These are phyloP conservation scores for Pagetopsis macropterus DNA, from an alignment of 2,797 vertebrate genomes.

Conservation along the genomic window DNA sequence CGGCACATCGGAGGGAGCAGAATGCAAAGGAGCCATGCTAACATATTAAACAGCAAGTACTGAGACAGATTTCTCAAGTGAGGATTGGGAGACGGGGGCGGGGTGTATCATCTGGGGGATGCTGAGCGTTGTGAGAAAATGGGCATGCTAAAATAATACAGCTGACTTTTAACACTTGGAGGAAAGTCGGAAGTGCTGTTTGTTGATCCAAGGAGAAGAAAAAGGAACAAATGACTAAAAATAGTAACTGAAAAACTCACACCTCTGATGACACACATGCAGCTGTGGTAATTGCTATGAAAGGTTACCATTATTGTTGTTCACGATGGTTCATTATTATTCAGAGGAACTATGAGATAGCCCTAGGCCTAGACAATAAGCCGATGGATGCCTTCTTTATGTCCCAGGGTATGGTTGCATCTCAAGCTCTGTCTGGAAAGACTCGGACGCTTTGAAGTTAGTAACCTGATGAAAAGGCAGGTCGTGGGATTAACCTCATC, in stretches of 20 bases:
- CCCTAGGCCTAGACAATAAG: conserved; percentile 47
- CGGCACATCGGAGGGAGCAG: conserved; percentile 66
- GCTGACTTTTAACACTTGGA: conserved; percentile 60
- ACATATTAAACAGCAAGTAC: conserved; percentile 63
- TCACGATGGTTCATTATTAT: conserved; percentile 20
- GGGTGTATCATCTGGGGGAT: conserved; percentile 58
- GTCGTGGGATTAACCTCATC: conserved; percentile 53
- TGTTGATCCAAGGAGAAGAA: conserved; percentile 66
- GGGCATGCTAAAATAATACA: conserved; percentile 62
- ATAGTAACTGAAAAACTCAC: conserved; percentile 48
- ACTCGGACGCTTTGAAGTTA: conserved; percentile 45
- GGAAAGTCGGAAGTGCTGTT: conserved; percentile 60
- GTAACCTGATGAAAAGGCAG: conserved; percentile 59
- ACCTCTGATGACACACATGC: conserved; percentile 43
- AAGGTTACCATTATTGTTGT: conserved; percentile 62
- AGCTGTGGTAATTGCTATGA: conserved; percentile 46
- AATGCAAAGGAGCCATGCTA: conserved; percentile 49
- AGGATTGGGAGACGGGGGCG: conserved; percentile 5
- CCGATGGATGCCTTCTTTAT: conserved; percentile 41
- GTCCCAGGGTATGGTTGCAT: conserved; percentile 45
- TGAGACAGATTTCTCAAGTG: conserved; percentile 53
- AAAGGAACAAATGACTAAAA: conserved; percentile 56
- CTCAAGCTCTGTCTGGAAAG: conserved; percentile 46
- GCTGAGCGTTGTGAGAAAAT: conserved; percentile 61
- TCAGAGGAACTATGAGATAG: conserved; percentile 33